Conservation (phyloP, 2,888 invertebrate genomes). For the Hypolimnas misippus region DNA sequence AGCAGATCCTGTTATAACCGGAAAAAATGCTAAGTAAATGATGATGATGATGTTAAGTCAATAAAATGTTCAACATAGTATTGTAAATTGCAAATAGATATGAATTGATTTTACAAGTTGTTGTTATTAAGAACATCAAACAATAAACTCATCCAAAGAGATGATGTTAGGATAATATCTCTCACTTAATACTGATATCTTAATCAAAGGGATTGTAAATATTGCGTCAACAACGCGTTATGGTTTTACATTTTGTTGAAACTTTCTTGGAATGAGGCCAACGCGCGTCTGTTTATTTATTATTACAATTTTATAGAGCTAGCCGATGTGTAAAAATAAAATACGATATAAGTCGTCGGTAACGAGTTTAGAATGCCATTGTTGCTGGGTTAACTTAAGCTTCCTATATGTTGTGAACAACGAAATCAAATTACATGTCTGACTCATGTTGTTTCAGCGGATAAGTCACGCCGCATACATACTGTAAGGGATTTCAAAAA, state of each 20-base stretch:
- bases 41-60: neutral
- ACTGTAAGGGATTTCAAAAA: too few relatives aligned
- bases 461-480: too few relatives aligned
- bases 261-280: slow-evolving; percentile 64
- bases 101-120: neutral
- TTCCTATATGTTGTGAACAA: neutral
- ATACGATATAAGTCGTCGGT: slow-evolving; percentile 50
- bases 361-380: slow-evolving; percentile 45
- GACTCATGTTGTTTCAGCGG: too few relatives aligned
- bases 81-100: too few relatives aligned
- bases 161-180: slow-evolving; percentile 2
- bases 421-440: too few relatives aligned
- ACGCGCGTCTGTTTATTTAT: slow-evolving; percentile 61
- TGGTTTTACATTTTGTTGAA: slow-evolving; percentile 46
- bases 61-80: too few relatives aligned
- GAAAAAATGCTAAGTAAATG: too few relatives aligned
- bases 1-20: too few relatives aligned
- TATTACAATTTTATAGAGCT: slow-evolving; percentile 67
- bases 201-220: slow-evolving; percentile 29
- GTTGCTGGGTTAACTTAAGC: slow-evolving; percentile 21
- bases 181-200: slow-evolving; percentile 19
- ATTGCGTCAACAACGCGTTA: slow-evolving; percentile 45
- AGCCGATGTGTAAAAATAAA: slow-evolving; percentile 62
- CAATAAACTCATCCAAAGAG: neutral
- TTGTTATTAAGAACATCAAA: neutral